Evolutionary conservation across 2,113 vertebrate genomes (phyloP).

Genomic region (Sylvia atricapilla): DNA sequence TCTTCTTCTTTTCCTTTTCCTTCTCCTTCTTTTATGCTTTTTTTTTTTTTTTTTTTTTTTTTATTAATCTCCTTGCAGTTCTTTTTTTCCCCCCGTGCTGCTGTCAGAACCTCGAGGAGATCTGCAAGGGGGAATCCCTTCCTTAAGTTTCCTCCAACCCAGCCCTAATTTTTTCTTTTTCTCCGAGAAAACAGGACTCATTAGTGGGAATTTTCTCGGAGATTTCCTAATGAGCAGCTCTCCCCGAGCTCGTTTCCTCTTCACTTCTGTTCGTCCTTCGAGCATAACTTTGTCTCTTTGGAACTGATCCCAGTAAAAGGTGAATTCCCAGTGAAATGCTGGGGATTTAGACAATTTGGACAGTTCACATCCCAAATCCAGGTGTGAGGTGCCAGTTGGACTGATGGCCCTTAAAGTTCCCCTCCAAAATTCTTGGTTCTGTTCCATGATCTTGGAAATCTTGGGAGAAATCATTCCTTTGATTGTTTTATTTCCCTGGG

Average conservation of each 20-base stretch:
- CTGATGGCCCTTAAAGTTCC: background rate
- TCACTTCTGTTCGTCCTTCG: background rate
- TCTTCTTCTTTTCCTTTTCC: background rate
- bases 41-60: background rate
- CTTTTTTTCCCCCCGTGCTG: background rate
- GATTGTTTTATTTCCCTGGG: rapidly evolving
- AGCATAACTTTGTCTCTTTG: background rate
- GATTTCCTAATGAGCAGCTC: background rate
- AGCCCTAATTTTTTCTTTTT: background rate
- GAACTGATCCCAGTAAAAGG: background rate
- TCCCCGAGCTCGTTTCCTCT: background rate
- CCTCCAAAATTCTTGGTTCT: background rate
- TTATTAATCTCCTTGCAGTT: background rate
- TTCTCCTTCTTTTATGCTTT: too few species aligned
- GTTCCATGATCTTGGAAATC: background rate
- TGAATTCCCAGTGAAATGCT: background rate
- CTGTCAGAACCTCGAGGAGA: background rate
- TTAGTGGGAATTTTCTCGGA: background rate
- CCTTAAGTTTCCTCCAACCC: background rate
- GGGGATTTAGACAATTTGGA: background rate
- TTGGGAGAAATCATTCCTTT: background rate
- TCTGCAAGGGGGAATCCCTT: background rate
- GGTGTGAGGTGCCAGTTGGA: background rate
- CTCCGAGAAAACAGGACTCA: background rate
- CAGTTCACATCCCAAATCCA: background rate